Evolutionary conservation across 2,797 vertebrate genomes (phyloP).

Genomic region (Sebastes goodei): DNA sequence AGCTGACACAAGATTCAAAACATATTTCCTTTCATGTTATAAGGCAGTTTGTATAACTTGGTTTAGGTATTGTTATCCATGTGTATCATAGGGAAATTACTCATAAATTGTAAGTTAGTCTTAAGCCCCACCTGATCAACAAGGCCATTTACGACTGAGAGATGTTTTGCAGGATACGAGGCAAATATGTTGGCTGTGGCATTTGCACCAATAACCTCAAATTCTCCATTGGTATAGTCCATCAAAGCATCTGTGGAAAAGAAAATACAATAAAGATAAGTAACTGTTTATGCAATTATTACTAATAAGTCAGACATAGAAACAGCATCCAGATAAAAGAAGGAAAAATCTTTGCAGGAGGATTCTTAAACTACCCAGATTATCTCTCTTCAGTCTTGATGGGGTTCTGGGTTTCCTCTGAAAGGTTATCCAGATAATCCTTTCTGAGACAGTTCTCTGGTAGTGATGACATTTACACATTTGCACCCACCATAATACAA

Average conservation of each 20-base stretch:
- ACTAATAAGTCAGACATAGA: background rate
- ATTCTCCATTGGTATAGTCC: conserved; percentile 83
- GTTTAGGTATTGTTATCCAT: background rate
- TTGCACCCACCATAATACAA: conserved; percentile 90
- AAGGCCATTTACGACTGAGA: conserved; percentile 90
- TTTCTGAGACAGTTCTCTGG: background rate
- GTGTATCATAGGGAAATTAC: background rate
- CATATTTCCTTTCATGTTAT: background rate
- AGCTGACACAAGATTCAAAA: background rate
- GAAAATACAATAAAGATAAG: background rate
- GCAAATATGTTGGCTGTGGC: conserved; percentile 96
- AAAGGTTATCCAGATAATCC: background rate
- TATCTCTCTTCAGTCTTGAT: background rate
- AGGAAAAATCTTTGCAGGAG: background rate
- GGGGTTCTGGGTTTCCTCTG: background rate
- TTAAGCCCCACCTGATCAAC: conserved; percentile 88
- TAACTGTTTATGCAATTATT: background rate
- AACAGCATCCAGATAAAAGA: background rate
- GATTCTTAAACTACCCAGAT: background rate
- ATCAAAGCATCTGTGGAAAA: conserved; percentile 87
- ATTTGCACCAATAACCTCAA: conserved; percentile 87
- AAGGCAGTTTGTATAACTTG: background rate
- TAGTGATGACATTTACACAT: background rate
- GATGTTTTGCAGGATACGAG: conserved; percentile 89
- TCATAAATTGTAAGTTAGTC: background rate